Conservation (phyloP, 2,888 invertebrate species). For the Catotricha subobsoleta region DNA sequence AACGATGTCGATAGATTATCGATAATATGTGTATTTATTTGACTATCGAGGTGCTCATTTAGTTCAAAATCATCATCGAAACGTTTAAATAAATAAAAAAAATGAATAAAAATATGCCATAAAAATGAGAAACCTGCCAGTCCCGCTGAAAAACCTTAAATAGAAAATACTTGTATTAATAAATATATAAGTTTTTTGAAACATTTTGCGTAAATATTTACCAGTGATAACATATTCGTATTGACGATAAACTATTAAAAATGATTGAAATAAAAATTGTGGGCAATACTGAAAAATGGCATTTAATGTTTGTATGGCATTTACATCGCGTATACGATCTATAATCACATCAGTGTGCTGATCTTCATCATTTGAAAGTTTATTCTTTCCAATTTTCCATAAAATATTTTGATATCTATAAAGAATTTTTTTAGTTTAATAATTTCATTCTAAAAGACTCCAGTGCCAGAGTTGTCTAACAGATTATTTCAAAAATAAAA, state of each 20-base stretch:
- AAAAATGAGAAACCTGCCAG: slow-evolving; percentile 13
- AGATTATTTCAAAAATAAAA: too few species aligned
- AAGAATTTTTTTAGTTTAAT: not conserved
- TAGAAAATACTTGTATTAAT: slow-evolving; percentile 1
- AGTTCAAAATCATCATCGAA: slow-evolving; percentile 6
- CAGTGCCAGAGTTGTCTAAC: too few species aligned
- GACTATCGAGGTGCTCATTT: slow-evolving; percentile 1
- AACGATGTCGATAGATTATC: slow-evolving; percentile 10
- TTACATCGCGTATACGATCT: slow-evolving; percentile 11
- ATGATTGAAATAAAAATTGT: slow-evolving; percentile 13
- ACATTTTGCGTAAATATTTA: slow-evolving; percentile 1
- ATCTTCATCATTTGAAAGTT: slow-evolving; percentile 10
- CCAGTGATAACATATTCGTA: slow-evolving; percentile 13
- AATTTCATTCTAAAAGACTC: not conserved
- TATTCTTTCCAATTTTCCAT: slow-evolving; percentile 8
- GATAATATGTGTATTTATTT: slow-evolving; percentile 8
- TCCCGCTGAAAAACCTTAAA: slow-evolving; percentile 13
- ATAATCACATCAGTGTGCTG: slow-evolving; percentile 10
- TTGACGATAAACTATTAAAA: slow-evolving; percentile 12
- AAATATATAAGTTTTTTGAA: not conserved
- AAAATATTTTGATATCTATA: slow-evolving; percentile 12
- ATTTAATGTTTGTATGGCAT: slow-evolving; percentile 12
- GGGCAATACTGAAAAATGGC: slow-evolving; percentile 13
- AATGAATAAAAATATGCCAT: slow-evolving; percentile 13
- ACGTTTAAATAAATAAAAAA: slow-evolving; percentile 11